These are phyloP conservation scores for Calliphora vicina DNA, from an alignment of 1,140 invertebrate genomes.

Conservation along the genomic window DNA sequence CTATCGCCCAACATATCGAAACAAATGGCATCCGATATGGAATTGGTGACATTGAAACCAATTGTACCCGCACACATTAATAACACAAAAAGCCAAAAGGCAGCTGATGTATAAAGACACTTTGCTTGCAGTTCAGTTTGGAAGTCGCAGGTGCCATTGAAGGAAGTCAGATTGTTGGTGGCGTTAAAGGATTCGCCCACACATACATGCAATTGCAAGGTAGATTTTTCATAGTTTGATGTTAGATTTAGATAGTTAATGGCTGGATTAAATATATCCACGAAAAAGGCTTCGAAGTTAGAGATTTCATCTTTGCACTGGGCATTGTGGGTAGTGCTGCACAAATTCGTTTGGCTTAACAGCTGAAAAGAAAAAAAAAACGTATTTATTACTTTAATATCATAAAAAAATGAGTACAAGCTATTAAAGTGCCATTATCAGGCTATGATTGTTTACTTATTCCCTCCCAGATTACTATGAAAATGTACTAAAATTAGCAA, in stretches of 20 bases:
- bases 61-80: constrained; percentile 76
- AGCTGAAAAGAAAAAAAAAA: neutral
- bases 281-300: constrained; percentile 28
- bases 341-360: neutral
- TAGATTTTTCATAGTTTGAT: neutral
- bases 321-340: neutral
- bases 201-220: neutral
- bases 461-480: no score
- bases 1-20: constrained; percentile 79
- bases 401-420: no score
- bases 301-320: neutral
- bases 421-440: no score
- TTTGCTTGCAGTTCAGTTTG: neutral
- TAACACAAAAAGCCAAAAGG: constrained; percentile 77
- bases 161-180: neutral
- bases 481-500: neutral
- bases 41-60: constrained; percentile 79
- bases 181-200: neutral
- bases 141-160: neutral
- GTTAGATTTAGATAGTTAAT: constrained; percentile 18
- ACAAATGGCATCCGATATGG: constrained; percentile 81
- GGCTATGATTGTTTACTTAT: no score
- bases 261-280: neutral
- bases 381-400: neutral
- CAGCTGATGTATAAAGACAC: constrained; percentile 66